Base-by-base conservation (phyloP, 2,113 vertebrate genomes). In the Garra rufa region DNA sequence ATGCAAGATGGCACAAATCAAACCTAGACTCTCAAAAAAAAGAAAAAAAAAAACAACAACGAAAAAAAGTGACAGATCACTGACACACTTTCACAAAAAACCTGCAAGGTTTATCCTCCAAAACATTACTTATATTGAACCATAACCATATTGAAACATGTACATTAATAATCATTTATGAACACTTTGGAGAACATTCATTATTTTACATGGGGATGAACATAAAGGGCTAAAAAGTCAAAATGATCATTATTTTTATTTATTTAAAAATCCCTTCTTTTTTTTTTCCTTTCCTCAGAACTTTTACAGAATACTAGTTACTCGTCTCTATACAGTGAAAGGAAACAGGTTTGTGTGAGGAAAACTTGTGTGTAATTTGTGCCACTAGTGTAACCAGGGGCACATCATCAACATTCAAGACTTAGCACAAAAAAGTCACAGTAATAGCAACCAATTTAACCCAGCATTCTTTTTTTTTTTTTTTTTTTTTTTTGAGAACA, bases 1-100 rank as follows among this genome's bases (percentile, higher is more conserved):
- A 95, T 94, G 94, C 92, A 92, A 93, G 91, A 91, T 91, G 91
- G 93, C 90, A 93, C 91, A 92, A 94, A 94, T 94, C 93, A 94
- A 94, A 94, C 90, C 90, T 85, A 83, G 85, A 85, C 90, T 88
- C 89, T 86, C 43, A 24, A 69, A 55, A n/a, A n/a, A n/a, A n/a
- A n/a, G n/a, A n/a, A n/a, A n/a, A n/a, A n/a, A n/a, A n/a, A n/a
- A n/a, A n/a, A n/a, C n/a, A n/a, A n/a, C n/a, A n/a, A n/a, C n/a
- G n/a, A n/a, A n/a, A n/a, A n/a, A n/a, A n/a, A n/a, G n/a, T n/a
- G n/a, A n/a, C 87, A 83, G 78, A 86, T 90, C 88, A 86, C 75
- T 21, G 84, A 65, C 84, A 85, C 83, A 67, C 85, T 88, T 84
- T 76, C 74, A 90, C 89, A 88, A 85, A 85, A 7, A 19, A 17